Evolutionary conservation across 2,113 vertebrate species (phyloP).

Genomic region (Himantopus leucocephalus): DNA sequence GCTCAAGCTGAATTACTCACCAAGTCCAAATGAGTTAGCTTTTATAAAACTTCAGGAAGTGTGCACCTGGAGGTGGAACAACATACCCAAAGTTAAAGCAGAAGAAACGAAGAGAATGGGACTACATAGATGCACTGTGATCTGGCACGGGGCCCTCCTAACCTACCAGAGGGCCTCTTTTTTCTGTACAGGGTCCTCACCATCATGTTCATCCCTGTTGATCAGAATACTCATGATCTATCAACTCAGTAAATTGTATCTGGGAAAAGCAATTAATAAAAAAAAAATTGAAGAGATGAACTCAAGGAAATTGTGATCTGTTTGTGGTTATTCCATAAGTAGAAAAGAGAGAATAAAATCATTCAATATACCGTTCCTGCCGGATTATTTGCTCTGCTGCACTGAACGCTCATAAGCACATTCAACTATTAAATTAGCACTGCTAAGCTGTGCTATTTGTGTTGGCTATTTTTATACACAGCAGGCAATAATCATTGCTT

Average conservation of each 20-base stretch:
- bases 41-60: not conserved
- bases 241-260: not conserved
- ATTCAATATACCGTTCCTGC: not conserved
- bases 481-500: conserved; percentile 61
- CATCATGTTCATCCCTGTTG: not conserved
- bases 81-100: not conserved
- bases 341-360: conserved; percentile 6
- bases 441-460: conserved; percentile 58
- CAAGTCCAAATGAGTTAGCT: not conserved
- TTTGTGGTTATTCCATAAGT: not conserved
- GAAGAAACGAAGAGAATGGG: not conserved
- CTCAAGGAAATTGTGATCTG: conserved; percentile 4
- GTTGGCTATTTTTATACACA: conserved; percentile 67
- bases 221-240: conserved; percentile 11
- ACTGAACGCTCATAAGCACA: conserved; percentile 52
- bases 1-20: not conserved
- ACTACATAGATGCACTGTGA: not conserved
- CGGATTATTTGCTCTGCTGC: conserved; percentile 46
- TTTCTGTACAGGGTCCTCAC: not conserved
- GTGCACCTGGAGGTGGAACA: not conserved
- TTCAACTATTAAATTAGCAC: conserved; percentile 67
- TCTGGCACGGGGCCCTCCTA: not conserved
- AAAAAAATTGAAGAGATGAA: not conserved
- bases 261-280: conserved; percentile 20
- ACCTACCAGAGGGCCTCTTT: not conserved